Evolutionary conservation across 2,888 invertebrate species (phyloP).

Genomic region (Pachycephus smyrnensis): DNA sequence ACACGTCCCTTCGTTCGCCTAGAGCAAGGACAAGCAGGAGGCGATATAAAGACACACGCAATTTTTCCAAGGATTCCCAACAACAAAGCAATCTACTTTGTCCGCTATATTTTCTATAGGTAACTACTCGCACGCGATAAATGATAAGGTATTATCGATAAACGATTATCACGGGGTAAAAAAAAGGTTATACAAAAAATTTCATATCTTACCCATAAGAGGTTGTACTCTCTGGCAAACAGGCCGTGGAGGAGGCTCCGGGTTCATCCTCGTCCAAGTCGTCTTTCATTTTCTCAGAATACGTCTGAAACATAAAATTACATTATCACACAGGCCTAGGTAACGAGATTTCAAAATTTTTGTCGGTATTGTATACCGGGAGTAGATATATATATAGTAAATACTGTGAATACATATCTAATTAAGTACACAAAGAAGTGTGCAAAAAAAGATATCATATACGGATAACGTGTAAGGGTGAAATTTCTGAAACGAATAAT

Average conservation of each 20-base stretch:
- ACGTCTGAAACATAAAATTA: background rate
- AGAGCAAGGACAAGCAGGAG: background rate
- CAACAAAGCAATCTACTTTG: background rate
- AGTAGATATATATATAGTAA: too few relatives aligned
- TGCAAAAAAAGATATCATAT: background rate
- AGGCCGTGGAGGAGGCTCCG: conserved; percentile 38
- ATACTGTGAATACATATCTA: too few relatives aligned
- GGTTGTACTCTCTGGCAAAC: conserved; percentile 40
- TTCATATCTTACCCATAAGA: conserved; percentile 42
- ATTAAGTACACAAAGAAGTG: too few relatives aligned
- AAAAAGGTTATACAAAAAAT: background rate
- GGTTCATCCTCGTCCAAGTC: conserved; percentile 54
- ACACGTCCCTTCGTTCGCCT: background rate
- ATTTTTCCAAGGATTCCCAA: background rate
- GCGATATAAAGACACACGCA: background rate
- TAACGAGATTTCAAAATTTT: background rate
- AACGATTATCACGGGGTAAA: background rate
- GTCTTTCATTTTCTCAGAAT: conserved; percentile 49
- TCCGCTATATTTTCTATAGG: background rate
- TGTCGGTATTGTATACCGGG: background rate
- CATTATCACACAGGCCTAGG: background rate
- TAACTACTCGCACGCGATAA: background rate
- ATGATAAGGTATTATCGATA: background rate
- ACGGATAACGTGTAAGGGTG: background rate
- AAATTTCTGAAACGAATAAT: background rate